Evolutionary conservation across 1,140 invertebrate species (phyloP).

Genomic region (Eufriesea mexicana): DNA sequence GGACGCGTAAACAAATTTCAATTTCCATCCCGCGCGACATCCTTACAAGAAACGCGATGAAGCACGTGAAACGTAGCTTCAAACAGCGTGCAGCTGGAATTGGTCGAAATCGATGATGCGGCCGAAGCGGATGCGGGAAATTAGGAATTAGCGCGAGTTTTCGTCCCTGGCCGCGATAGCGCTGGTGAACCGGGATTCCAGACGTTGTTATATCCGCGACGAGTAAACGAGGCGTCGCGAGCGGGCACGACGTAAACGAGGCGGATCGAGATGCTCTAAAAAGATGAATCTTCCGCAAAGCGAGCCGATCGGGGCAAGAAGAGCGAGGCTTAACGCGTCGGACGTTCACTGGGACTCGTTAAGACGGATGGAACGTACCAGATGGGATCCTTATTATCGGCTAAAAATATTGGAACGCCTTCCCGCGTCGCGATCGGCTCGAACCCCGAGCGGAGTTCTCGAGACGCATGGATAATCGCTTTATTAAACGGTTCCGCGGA

Average conservation of each 20-base stretch:
- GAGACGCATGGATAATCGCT: background rate
- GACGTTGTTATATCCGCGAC: background rate
- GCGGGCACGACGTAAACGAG: slow-evolving; percentile 16
- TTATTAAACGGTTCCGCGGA: background rate
- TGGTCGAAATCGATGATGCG: no score
- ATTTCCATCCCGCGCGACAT: slow-evolving; percentile 10
- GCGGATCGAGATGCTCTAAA: slow-evolving; percentile 32
- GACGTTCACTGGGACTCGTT: slow-evolving; percentile 28
- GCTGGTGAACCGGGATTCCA: no score
- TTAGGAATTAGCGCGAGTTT: no score
- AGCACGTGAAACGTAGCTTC: no score
- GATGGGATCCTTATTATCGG: slow-evolving; percentile 43
- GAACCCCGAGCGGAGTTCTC: no score
- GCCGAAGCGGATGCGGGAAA: no score
- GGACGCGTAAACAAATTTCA: slow-evolving; percentile 38
- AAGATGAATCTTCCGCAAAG: slow-evolving; percentile 34
- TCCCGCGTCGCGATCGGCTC: background rate
- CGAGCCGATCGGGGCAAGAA: background rate
- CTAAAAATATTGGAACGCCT: slow-evolving; percentile 31
- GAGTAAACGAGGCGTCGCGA: slow-evolving; percentile 4
- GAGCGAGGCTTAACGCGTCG: slow-evolving; percentile 10
- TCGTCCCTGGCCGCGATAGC: no score
- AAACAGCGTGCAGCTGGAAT: no score
- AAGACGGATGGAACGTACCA: slow-evolving; percentile 22
- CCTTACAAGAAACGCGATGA: background rate